Conservation (phyloP, 2,113 vertebrate species). For the Gorsachius goisagi region DNA sequence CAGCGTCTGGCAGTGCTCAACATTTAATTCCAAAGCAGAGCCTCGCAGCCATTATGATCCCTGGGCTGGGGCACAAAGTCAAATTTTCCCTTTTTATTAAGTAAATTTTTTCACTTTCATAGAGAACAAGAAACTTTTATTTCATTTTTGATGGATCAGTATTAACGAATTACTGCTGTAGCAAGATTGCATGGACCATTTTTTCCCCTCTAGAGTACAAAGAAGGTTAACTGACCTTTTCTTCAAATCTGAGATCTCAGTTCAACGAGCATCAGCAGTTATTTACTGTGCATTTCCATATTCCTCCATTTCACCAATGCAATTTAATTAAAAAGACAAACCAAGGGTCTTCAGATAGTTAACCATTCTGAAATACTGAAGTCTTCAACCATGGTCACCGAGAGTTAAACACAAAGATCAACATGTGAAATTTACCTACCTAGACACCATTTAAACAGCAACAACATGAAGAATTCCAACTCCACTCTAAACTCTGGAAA, state of each 20-base stretch:
- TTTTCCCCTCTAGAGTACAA: neutral
- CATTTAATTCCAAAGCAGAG: slow-evolving; percentile 72
- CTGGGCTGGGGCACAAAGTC: slow-evolving; percentile 50
- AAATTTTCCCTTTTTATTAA: slow-evolving; percentile 24
- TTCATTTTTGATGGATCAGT: slow-evolving; percentile 33
- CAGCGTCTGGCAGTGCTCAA: slow-evolving; percentile 71
- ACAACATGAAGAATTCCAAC: neutral
- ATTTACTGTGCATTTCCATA: neutral
- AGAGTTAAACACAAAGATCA: neutral
- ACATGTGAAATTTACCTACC: neutral
- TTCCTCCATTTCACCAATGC: neutral
- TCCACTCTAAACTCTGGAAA: neutral
- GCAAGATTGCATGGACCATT: neutral
- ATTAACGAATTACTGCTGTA: neutral
- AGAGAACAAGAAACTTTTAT: slow-evolving; percentile 44
- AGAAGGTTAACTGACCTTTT: slow-evolving; percentile 3
- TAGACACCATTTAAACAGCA: neutral
- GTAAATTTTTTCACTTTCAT: slow-evolving; percentile 12
- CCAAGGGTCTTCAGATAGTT: neutral
- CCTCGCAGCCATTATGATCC: slow-evolving; percentile 48
- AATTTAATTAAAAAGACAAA: neutral
- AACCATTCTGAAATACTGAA: neutral
- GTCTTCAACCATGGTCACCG: neutral
- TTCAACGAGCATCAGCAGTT: neutral
- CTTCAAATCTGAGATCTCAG: neutral